These are phyloP conservation scores for Venusia cambrica DNA, from an alignment of 2,888 invertebrate species.

Conservation along the genomic window DNA sequence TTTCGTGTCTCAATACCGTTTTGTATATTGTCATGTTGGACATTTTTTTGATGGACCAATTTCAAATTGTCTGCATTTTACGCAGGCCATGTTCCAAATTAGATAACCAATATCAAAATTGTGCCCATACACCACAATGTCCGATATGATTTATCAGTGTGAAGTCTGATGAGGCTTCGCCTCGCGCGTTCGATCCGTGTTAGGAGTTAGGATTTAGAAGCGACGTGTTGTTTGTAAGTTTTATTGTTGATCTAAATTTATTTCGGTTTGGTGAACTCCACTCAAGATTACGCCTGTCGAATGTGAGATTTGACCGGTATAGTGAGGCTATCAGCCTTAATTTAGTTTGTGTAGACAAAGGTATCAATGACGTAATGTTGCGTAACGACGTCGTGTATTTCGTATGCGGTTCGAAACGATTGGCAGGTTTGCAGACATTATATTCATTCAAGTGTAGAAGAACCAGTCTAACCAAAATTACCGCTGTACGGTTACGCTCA, in stretches of 20 bases:
- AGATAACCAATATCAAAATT: too few relatives aligned
- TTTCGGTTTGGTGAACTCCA: constrained; percentile 17
- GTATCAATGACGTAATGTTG: constrained; percentile 22
- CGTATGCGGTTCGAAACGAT: constrained; percentile 38
- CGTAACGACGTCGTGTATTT: constrained; percentile 27
- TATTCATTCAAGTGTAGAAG: too few relatives aligned
- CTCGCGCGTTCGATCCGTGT: constrained; percentile 26
- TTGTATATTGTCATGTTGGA: too few relatives aligned
- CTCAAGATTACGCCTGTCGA: constrained; percentile 12
- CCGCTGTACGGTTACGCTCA: too few relatives aligned
- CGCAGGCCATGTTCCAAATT: too few relatives aligned
- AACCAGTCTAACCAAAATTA: too few relatives aligned
- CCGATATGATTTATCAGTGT: too few relatives aligned
- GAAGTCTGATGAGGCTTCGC: too few relatives aligned
- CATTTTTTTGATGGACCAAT: too few relatives aligned
- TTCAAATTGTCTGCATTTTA: too few relatives aligned
- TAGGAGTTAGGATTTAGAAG: constrained; percentile 35
- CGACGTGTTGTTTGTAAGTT: constrained; percentile 31
- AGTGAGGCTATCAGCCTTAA: constrained; percentile 11
- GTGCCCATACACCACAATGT: too few relatives aligned
- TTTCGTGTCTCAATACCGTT: too few relatives aligned
- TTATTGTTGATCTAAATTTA: constrained; percentile 22
- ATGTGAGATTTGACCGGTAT: constrained; percentile 9
- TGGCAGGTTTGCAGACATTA: constrained; percentile 40
- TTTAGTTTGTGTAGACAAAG: constrained; percentile 16